Evolutionary conservation across 2,888 invertebrate genomes (phyloP).

Genomic region (Bhutanitis thaidina): DNA sequence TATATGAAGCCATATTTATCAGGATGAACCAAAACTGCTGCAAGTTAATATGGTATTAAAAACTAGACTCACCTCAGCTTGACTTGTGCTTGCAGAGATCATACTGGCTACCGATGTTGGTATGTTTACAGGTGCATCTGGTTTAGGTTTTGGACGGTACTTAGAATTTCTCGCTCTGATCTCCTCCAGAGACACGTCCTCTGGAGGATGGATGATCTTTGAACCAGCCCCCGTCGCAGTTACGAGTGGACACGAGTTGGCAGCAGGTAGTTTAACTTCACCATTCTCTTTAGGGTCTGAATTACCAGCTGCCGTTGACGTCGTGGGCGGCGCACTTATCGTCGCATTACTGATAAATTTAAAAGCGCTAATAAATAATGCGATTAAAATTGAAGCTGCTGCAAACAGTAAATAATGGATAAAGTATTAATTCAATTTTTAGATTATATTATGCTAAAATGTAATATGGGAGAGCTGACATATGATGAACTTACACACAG

Average conservation of each 20-base stretch:
- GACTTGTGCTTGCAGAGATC: constrained; percentile 59
- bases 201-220: constrained; percentile 95
- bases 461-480: too few species aligned
- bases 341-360: constrained; percentile 81
- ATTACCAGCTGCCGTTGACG: constrained; percentile 46
- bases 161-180: constrained; percentile 85
- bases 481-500: too few species aligned
- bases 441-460: too few species aligned
- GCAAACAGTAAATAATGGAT: too few species aligned
- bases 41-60: too few species aligned
- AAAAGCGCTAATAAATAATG: background rate
- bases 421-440: too few species aligned
- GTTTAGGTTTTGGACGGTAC: constrained; percentile 77
- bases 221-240: constrained; percentile 91
- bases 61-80: constrained; percentile 60
- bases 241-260: constrained; percentile 77
- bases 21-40: too few species aligned
- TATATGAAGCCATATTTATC: too few species aligned
- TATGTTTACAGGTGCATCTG: constrained; percentile 40
- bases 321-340: constrained; percentile 87
- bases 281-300: constrained; percentile 63
- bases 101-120: constrained; percentile 32
- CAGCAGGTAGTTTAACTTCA: constrained; percentile 61
- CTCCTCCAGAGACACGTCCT: constrained; percentile 94
- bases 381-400: too few species aligned